phyloP scores from a whole-genome alignment of 2,797 vertebrate genomes.

The Triplophysa yarkandensis region DNA sequence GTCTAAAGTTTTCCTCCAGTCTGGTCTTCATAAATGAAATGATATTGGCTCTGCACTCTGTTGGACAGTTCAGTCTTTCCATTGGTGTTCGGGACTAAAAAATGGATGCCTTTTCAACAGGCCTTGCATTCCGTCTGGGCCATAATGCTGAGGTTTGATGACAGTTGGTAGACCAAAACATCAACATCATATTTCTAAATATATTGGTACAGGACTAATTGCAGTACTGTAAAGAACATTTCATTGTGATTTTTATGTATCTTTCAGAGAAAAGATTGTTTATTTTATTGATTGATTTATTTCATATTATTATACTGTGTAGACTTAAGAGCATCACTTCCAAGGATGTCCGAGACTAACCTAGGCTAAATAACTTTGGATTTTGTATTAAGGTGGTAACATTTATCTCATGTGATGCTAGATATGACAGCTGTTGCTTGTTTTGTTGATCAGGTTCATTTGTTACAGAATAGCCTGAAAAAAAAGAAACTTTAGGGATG shows the following conservation, averaged over 20 bases:
- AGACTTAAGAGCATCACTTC: neutral
- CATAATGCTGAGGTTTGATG: conserved; percentile 24
- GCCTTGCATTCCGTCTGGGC: conserved; percentile 5
- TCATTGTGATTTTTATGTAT: no score
- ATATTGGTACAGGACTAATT: no score
- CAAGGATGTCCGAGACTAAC: neutral
- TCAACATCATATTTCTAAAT: neutral
- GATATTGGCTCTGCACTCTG: neutral
- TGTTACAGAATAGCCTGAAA: conserved; percentile 6
- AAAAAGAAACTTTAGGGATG: neutral
- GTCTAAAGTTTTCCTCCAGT: conserved; percentile 20
- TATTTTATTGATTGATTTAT: neutral
- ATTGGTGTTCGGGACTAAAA: neutral
- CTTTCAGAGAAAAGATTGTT: no score
- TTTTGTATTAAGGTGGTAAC: neutral
- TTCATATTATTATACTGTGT: neutral
- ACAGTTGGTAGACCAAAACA: conserved; percentile 25
- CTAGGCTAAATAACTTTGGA: neutral
- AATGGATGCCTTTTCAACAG: neutral
- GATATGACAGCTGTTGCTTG: neutral
- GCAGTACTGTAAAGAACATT: no score
- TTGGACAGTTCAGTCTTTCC: conserved; percentile 3
- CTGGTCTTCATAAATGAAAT: conserved; percentile 22
- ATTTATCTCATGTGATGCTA: neutral
- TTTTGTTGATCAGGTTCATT: neutral